phyloP scores from a whole-genome alignment of 2,888 invertebrate species.

The Spisula subtruncata region DNA sequence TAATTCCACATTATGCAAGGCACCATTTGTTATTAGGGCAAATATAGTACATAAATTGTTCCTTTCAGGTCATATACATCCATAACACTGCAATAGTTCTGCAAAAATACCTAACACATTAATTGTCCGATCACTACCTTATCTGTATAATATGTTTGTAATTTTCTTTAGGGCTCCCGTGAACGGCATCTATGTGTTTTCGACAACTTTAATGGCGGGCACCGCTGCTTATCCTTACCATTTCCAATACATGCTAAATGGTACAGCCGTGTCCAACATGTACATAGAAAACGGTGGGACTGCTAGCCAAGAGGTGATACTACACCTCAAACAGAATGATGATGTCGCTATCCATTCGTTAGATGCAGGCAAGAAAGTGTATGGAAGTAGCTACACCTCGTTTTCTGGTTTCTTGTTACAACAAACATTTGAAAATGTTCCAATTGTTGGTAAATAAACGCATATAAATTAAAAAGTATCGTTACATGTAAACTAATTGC shows the following conservation, averaged over 20 bases:
- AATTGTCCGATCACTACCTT: too few species aligned
- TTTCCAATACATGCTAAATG: conserved; percentile 23
- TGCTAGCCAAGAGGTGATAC: conserved; percentile 28
- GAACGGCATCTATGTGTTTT: conserved; percentile 24
- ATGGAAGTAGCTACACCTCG: too few species aligned
- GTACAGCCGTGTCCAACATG: conserved; percentile 10
- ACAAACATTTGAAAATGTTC: background rate
- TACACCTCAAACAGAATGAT: conserved; percentile 41
- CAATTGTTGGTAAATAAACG: conserved; percentile 38
- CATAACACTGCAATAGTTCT: too few species aligned
- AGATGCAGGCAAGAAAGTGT: background rate
- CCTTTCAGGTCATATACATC: too few species aligned
- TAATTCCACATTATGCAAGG: too few species aligned
- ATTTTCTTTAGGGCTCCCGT: conserved; percentile 4
- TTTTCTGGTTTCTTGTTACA: too few species aligned
- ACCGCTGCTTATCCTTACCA: background rate
- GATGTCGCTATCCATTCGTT: conserved; percentile 40
- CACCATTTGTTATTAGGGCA: too few species aligned
- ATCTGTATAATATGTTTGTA: too few species aligned
- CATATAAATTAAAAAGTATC: too few species aligned
- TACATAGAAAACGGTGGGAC: conserved; percentile 28
- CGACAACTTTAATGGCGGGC: conserved; percentile 27
- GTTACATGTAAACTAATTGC: too few species aligned
- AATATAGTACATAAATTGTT: too few species aligned
- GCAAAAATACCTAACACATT: too few species aligned